A percentile compares a stretch with the other conserved stretches of the same genome.
These are phyloP conservation scores for Epizoanthus rinbou DNA, from an alignment of 92 coral and sea anemone species.

Conservation along the genomic window DNA sequence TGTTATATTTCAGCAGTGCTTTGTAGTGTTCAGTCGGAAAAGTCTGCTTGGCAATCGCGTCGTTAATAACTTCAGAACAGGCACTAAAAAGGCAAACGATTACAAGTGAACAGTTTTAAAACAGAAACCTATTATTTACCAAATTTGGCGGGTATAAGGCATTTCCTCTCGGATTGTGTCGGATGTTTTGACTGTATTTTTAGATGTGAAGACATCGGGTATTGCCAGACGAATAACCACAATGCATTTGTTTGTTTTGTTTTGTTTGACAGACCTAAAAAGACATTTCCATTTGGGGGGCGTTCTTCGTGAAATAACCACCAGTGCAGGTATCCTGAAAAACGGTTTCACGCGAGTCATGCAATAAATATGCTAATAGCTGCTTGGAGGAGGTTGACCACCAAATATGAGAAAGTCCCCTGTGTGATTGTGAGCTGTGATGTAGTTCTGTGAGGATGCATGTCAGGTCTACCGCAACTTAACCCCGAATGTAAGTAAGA, in stretches of 20 bases:
- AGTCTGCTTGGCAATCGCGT: too few relatives aligned
- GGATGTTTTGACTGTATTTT: not conserved
- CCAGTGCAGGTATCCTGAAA: not conserved
- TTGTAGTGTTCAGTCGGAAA: too few relatives aligned
- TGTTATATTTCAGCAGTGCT: too few relatives aligned
- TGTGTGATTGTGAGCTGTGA: not conserved
- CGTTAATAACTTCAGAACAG: too few relatives aligned
- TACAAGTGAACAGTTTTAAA: too few relatives aligned
- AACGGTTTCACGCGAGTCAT: not conserved
- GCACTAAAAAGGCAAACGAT: too few relatives aligned
- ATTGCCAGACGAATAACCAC: not conserved
- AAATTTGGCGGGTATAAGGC: too few relatives aligned
- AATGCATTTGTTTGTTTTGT: conserved; percentile 40
- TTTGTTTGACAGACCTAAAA: conserved; percentile 31
- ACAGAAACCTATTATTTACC: not conserved
- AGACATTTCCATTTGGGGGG: conserved; percentile 7
- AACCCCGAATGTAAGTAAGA: too few relatives aligned
- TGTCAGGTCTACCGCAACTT: not conserved
- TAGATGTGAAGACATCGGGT: conserved; percentile 19
- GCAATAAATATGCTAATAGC: not conserved
- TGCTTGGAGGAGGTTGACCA: not conserved
- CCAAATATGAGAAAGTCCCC: not conserved
- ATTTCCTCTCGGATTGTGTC: not conserved
- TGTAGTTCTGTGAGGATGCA: not conserved
- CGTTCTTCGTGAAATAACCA: conserved; percentile 9